phyloP scores from a whole-genome alignment of 2,113 vertebrate genomes.

The Tychaedon coryphoeus region DNA sequence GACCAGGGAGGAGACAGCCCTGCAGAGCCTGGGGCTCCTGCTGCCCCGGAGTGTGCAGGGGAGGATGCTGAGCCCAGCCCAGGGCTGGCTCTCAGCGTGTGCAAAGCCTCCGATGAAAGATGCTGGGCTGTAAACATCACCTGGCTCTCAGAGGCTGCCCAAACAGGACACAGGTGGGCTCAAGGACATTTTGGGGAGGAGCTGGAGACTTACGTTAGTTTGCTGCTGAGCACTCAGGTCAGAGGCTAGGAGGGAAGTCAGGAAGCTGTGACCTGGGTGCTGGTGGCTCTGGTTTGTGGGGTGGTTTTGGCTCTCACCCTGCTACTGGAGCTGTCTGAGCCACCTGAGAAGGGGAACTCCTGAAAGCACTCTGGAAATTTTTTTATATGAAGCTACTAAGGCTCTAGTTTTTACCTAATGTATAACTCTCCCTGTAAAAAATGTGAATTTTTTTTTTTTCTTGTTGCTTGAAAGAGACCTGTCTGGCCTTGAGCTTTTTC shows the following conservation, averaged over 20 bases:
- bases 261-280: neutral
- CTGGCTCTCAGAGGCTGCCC: neutral
- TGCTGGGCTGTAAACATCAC: neutral
- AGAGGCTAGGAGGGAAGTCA: neutral
- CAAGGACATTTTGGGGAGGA: neutral
- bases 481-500: neutral
- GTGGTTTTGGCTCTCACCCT: rapidly evolving
- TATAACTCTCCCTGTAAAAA: neutral
- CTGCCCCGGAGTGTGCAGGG: neutral
- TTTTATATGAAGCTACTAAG: neutral
- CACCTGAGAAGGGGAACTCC: neutral
- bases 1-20: rapidly evolving
- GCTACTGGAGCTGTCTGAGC: neutral
- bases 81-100: neutral
- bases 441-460: neutral
- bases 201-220: rapidly evolving
- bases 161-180: neutral
- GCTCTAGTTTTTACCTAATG: neutral
- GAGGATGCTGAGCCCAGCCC: neutral
- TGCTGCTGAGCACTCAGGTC: neutral
- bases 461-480: neutral
- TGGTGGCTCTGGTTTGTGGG: neutral
- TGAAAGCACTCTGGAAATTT: neutral
- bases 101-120: rapidly evolving
- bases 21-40: neutral